Evolutionary conservation across 2,797 vertebrate genomes (phyloP), one percentile per base, ranked within the genome.

Genomic region (Lindbergichthys nudifrons): DNA sequence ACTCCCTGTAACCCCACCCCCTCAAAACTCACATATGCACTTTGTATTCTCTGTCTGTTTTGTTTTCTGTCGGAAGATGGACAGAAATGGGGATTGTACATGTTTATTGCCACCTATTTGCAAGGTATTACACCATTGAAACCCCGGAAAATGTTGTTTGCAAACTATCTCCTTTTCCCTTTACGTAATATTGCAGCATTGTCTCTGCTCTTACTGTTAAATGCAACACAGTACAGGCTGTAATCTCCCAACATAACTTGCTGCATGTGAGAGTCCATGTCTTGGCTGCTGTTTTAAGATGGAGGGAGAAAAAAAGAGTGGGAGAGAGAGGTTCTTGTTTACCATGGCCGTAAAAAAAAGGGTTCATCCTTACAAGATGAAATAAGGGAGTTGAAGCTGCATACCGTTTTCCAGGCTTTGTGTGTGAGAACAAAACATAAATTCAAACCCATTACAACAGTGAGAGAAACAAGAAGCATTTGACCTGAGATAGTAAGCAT

Each of bases 291-390:
- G 77, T 73, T 85, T 84, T 81, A 77, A 65, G 75, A 85, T 47
- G 53, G 61, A 80, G 64, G 46, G 23, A 64, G 47, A 64, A 36
- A 16, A 57, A 5, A 57, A 3, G 45, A 71, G 73, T 73, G 84
- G 71, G 84, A 81, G 81, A 75, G 72, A 46, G 42, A 83, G 57
- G 71, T 60, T 71, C 75, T 79, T 83, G 85, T 90, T 90, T 84
- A 81, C 75, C 16, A 26, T 75, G 80, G 88, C 81, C 46, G 68
- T 79, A 81, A 85, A 89, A 85, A 89, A 77, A 63, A 59, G 43
- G 74, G 66, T 80, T 84, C 77, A 81, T 87, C 74, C 75, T 84
- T 83, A 88, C 85, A 80, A 77, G 68, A 87, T 86, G 79, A 82
- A 85, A 79, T 76, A 59, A 79, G 79, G 72, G 72, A 82, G 76